Conservation (phyloP, 1,140 invertebrate species). For the Brachionus rotundiformis region DNA sequence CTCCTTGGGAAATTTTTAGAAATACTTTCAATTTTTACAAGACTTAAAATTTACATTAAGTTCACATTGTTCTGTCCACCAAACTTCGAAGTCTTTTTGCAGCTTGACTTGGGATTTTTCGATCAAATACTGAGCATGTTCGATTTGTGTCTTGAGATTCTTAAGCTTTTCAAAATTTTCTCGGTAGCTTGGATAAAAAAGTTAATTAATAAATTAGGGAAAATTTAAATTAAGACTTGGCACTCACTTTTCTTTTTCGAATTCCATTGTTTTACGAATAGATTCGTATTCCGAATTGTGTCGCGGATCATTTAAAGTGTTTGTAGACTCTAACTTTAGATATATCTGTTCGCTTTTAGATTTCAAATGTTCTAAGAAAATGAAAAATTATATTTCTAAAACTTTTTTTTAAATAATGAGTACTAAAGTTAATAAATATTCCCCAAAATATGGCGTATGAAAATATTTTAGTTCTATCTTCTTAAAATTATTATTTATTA, state of each 20-base stretch:
- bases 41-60: neutral
- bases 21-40: neutral
- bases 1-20: neutral
- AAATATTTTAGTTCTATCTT: no score
- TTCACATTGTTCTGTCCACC: constrained; percentile 58
- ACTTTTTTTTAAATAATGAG: neutral
- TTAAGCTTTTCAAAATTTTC: constrained; percentile 58
- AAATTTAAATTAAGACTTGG: neutral
- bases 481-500: no score
- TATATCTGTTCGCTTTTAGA: constrained; percentile 57
- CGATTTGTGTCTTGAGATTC: constrained; percentile 62
- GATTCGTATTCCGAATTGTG: constrained; percentile 58
- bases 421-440: no score
- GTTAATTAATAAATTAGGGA: neutral
- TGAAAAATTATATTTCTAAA: neutral
- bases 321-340: neutral
- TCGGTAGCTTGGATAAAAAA: constrained; percentile 58
- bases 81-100: constrained; percentile 65
- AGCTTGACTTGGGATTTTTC: constrained; percentile 63
- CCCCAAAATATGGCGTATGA: no score
- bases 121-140: constrained; percentile 63
- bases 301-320: constrained; percentile 52
- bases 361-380: constrained; percentile 59
- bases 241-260: constrained; percentile 57
- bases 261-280: constrained; percentile 59